Base-by-base conservation (phyloP, 2,888 invertebrate species). In the Cyclophora punctaria region DNA sequence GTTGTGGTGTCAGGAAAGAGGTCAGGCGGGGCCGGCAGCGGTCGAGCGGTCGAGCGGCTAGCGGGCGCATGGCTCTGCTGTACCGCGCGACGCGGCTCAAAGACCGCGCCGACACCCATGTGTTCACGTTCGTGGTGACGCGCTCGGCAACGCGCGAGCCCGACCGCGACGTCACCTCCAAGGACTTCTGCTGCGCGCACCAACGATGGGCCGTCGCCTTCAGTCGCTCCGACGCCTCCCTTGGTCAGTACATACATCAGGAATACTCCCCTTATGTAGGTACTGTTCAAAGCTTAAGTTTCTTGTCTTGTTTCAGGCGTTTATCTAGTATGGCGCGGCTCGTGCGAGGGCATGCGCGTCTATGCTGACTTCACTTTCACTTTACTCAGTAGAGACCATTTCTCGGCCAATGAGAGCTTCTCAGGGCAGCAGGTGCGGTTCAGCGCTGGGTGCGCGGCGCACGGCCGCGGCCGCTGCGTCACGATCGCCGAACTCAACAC, bases 131-230 rank as follows among this genome's bases (percentile, higher is more conserved):
- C 83, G 92, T 94, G 69, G 92, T 95, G 64, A 95, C 95, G 56
- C 91, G 92, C 67, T 93, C 93, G 52, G 93, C 94, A 60, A 92
- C 94, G 46, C 89, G 94, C 52, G 95, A 95, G 80, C 91, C 93
- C 47, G 93, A 94, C 73, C 91, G 94, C 53, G 95, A 95, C 81
- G 93, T 94, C 68, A 94, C 93, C 57, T 93, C 94, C 63, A 94
- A 94, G 79, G 95, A 95, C 78, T 93, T 95, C 80, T 91, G 92
- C 58, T 95, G 94, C 78, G 94, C 94, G 48, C 93, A 94, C 74
- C 95, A 95, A 74, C 90, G 92, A 76, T 95, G 95, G 95, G 93
- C 94, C 34, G 93, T 95, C 62, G 93, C 93, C 43, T 94, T 95
- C 80, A 92, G 92, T 7, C 90, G 94, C 48, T 92, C 92, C 45